phyloP scores from a whole-genome alignment of 2,797 vertebrate genomes.

The Bradypodion ventrale region DNA sequence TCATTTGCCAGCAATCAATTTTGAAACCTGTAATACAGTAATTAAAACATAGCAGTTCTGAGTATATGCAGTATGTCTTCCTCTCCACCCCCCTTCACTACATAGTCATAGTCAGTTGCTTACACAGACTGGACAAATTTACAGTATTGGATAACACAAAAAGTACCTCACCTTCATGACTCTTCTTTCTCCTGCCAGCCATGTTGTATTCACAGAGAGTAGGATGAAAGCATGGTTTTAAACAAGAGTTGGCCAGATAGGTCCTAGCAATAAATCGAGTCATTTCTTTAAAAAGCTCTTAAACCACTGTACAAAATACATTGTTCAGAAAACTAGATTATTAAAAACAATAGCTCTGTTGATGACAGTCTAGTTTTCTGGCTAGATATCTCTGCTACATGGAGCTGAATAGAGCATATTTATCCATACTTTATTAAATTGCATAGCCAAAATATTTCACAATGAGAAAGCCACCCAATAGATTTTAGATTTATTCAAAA shows the following conservation, averaged over 20 bases:
- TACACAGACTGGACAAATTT: not conserved
- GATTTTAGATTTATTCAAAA: constrained; percentile 1
- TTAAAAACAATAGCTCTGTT: not conserved
- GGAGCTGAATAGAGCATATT: not conserved
- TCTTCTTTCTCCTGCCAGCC: not conserved
- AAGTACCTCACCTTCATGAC: constrained; percentile 37
- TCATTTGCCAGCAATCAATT: not conserved
- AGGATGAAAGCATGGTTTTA: not conserved
- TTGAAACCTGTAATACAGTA: not conserved
- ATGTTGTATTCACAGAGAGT: not conserved
- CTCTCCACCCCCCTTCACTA: not conserved
- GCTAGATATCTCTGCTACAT: not conserved
- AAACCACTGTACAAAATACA: not conserved
- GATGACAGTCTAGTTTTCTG: not conserved
- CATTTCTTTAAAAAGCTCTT: not conserved
- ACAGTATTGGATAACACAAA: not conserved
- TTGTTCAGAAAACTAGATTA: constrained; percentile 5
- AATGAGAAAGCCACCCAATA: not conserved
- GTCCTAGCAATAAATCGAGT: not conserved
- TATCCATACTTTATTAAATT: constrained; percentile 23
- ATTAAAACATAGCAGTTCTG: not conserved
- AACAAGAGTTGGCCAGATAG: not conserved
- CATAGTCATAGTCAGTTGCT: not conserved
- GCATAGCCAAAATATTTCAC: not conserved
- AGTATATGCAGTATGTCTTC: not conserved